Evolutionary conservation across 2,888 invertebrate genomes (phyloP).

Genomic region (Slavum lentiscoides): DNA sequence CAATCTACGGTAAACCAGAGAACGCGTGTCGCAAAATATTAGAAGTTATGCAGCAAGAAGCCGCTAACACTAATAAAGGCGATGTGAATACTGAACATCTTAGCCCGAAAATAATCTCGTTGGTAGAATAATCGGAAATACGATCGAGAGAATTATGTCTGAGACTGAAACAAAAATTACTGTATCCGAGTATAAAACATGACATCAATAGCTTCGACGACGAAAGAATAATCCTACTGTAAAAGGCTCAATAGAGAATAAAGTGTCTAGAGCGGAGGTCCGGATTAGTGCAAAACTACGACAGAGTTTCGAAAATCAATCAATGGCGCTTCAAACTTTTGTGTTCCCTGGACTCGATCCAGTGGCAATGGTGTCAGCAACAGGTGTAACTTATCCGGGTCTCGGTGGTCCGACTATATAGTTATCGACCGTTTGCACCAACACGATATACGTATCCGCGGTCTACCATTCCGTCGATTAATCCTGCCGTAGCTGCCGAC

Average conservation of each 20-base stretch:
- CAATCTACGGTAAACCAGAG: constrained; percentile 95
- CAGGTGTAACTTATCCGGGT: constrained; percentile 72
- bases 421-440: constrained; percentile 60
- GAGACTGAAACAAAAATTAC: constrained; percentile 96
- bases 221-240: constrained; percentile 93
- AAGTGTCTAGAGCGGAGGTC: constrained; percentile 83
- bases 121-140: constrained; percentile 96
- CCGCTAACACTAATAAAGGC: constrained; percentile 87
- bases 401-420: constrained; percentile 61
- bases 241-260: constrained; percentile 89
- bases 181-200: constrained; percentile 70
- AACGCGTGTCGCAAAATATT: constrained; percentile 97
- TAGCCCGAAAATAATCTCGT: constrained; percentile 97
- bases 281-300: constrained; percentile 94
- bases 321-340: constrained; percentile 78
- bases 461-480: constrained; percentile 64
- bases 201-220: constrained; percentile 93
- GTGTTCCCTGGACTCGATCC: constrained; percentile 95
- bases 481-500: constrained; percentile 64
- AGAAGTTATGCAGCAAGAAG: constrained; percentile 97
- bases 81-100: constrained; percentile 90
- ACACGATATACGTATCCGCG: constrained; percentile 68
- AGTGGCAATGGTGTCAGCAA: constrained; percentile 94
- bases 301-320: constrained; percentile 91
- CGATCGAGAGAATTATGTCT: constrained; percentile 97